Evolutionary conservation across 2,113 vertebrate species (phyloP).

Genomic region (Mesocricetus auratus): DNA sequence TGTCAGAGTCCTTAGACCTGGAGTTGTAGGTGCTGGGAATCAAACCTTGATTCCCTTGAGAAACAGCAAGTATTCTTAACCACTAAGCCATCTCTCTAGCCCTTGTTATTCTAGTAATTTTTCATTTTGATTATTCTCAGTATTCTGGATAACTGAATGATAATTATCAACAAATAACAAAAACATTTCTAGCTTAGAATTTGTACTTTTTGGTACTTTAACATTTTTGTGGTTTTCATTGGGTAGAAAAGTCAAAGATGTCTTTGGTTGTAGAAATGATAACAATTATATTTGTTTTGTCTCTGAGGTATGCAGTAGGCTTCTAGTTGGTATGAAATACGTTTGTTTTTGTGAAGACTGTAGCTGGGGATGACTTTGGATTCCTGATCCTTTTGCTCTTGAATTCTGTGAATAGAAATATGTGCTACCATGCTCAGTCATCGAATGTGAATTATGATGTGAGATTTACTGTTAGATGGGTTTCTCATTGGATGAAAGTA

Average conservation of each 20-base stretch:
- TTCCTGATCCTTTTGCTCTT: neutral
- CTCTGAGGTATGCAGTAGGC: neutral
- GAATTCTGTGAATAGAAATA: neutral
- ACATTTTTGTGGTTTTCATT: constrained; percentile 19
- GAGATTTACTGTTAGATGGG: constrained; percentile 1
- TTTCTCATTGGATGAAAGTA: constrained; percentile 38
- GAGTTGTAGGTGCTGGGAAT: neutral
- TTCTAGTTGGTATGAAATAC: neutral
- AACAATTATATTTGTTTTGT: constrained; percentile 33
- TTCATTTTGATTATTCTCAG: constrained; percentile 32
- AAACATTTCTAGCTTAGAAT: constrained; percentile 28
- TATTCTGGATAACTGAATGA: constrained; percentile 23
- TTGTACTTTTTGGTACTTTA: constrained; percentile 31
- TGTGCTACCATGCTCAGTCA: neutral
- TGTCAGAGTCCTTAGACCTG: neutral
- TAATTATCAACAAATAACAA: constrained; percentile 26
- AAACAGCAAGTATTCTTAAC: neutral
- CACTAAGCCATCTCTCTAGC: neutral
- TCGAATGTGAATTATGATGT: constrained; percentile 10
- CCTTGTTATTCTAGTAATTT: neutral
- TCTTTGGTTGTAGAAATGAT: neutral
- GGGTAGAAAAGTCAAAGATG: constrained; percentile 8
- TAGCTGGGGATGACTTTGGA: neutral
- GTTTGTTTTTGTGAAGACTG: neutral
- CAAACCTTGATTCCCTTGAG: neutral